Evolutionary conservation across 2,797 vertebrate species (phyloP).

Genomic region (Gorsachius magnificus): DNA sequence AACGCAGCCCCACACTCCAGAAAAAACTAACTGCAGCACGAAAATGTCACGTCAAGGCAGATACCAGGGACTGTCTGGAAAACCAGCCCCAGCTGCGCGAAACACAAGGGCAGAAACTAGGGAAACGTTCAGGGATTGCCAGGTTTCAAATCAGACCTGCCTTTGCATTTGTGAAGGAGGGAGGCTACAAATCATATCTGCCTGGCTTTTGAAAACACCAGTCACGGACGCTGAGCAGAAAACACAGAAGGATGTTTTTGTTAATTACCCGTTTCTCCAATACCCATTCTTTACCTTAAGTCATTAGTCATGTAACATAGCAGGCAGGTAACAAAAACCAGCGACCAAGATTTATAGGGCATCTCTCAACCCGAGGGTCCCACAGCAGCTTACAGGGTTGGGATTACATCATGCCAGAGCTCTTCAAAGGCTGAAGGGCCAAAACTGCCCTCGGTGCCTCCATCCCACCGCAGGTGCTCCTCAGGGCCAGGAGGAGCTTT

Average conservation of each 20-base stretch:
- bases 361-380: conserved; percentile 32
- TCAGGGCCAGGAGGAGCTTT: neutral
- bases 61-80: neutral
- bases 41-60: conserved; percentile 26
- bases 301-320: conserved; percentile 48
- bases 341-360: conserved; percentile 14
- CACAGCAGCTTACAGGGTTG: neutral
- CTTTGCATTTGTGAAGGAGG: neutral
- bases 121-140: neutral
- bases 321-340: conserved; percentile 48
- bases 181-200: conserved; percentile 45
- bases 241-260: conserved; percentile 59
- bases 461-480: neutral
- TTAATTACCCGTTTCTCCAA: conserved; percentile 46
- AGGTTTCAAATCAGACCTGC: conserved; percentile 3
- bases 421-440: conserved; percentile 36
- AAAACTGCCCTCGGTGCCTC: neutral
- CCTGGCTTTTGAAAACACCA: neutral
- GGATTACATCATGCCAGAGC: conserved; percentile 44
- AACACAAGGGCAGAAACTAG: neutral
- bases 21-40: neutral
- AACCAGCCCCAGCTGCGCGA: neutral
- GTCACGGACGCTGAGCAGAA: conserved; percentile 65
- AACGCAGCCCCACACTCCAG: neutral
- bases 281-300: conserved; percentile 57